Conservation (phyloP, 1,140 invertebrate genomes). For the Lordiphosa clarofinis region DNA sequence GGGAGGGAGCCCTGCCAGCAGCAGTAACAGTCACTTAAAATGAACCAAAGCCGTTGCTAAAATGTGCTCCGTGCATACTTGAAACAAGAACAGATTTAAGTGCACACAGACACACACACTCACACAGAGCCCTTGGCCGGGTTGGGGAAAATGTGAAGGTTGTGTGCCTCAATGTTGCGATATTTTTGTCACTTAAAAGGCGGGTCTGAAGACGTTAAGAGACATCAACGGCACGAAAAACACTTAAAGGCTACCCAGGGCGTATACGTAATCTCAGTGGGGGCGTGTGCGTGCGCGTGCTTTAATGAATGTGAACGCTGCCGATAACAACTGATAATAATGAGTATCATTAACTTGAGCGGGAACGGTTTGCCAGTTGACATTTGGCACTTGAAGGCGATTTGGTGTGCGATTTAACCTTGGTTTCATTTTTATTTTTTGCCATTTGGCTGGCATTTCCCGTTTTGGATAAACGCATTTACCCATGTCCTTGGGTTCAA, state of each 20-base stretch:
- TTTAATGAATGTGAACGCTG: constrained; percentile 54
- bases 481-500: constrained; percentile 46
- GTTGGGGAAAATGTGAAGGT: constrained; percentile 27
- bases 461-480: constrained; percentile 71
- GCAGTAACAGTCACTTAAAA: constrained; percentile 72
- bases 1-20: constrained; percentile 38
- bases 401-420: constrained; percentile 45
- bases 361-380: constrained; percentile 31
- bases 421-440: constrained; percentile 25
- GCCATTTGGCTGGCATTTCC: constrained; percentile 61
- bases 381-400: constrained; percentile 62
- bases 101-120: constrained; percentile 27
- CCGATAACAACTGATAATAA: constrained; percentile 67
- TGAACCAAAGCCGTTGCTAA: constrained; percentile 53
- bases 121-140: background rate
- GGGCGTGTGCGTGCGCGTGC: constrained; percentile 56
- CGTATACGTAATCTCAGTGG: constrained; percentile 63
- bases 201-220: constrained; percentile 9
- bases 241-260: constrained; percentile 47
- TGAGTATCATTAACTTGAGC: constrained; percentile 70
- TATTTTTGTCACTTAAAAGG: constrained; percentile 63
- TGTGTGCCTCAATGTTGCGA: constrained; percentile 33
- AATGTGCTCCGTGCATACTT: constrained; percentile 62
- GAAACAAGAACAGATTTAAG: constrained; percentile 71
- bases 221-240: constrained; percentile 54